Evolutionary conservation across 2,888 invertebrate species (phyloP).

Genomic region (Dryomyza anilis): DNA sequence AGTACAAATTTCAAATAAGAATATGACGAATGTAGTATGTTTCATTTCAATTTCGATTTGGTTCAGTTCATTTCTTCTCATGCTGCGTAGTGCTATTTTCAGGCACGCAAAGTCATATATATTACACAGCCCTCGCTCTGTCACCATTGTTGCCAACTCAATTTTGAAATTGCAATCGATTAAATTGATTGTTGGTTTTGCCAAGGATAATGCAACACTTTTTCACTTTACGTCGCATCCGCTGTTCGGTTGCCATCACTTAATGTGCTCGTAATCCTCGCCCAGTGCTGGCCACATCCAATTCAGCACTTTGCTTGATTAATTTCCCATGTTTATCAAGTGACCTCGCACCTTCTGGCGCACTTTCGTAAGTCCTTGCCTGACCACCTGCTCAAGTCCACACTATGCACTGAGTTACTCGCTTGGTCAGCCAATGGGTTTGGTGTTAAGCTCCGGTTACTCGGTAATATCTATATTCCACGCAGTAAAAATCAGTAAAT

Average conservation of each 20-base stretch:
- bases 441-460: background rate
- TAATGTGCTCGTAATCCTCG: background rate
- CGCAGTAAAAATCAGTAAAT: no score
- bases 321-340: slow-evolving; percentile 39
- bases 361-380: background rate
- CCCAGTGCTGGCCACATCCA: background rate
- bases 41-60: slow-evolving; percentile 1
- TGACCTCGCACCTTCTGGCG: slow-evolving; percentile 9
- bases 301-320: slow-evolving; percentile 41
- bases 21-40: slow-evolving; percentile 9
- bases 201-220: slow-evolving; percentile 11
- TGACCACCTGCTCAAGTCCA: background rate
- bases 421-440: slow-evolving; percentile 7
- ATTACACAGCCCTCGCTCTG: no score
- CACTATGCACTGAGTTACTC: background rate
- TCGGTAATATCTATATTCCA: no score
- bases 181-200: slow-evolving; percentile 35
- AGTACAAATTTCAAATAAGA: slow-evolving; percentile 24
- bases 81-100: no score
- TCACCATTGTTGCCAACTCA: slow-evolving; percentile 28
- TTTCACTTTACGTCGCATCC: background rate
- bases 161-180: slow-evolving; percentile 35
- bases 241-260: background rate
- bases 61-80: no score
- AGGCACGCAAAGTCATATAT: no score